These are phyloP conservation scores for Latrodectus geometricus DNA, from an alignment of 1,140 invertebrate species.

Conservation along the genomic window DNA sequence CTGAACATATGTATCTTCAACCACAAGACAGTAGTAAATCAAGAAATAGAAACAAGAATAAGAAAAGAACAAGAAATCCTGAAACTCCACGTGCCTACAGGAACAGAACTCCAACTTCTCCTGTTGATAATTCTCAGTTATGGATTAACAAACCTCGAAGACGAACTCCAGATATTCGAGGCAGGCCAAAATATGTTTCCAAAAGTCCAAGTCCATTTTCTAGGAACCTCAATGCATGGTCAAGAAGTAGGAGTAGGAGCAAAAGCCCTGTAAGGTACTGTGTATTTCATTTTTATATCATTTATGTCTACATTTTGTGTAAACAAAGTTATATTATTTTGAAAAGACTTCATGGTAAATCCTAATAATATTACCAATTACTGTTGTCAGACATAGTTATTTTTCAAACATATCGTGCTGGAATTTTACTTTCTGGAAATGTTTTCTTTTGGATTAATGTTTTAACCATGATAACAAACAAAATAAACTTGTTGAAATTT, in stretches of 20 bases:
- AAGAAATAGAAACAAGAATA: slow-evolving; percentile 34
- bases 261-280: slow-evolving; percentile 26
- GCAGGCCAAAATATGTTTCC: slow-evolving; percentile 40
- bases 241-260: slow-evolving; percentile 59
- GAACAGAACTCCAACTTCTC: slow-evolving; percentile 38
- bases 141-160: slow-evolving; percentile 31
- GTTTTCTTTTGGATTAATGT: no score
- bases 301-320: no score
- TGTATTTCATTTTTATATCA: neutral
- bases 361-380: no score
- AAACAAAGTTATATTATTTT: no score
- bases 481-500: no score
- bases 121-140: slow-evolving; percentile 39
- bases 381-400: no score
- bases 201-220: slow-evolving; percentile 50
- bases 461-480: no score
- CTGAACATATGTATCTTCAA: slow-evolving; percentile 8
- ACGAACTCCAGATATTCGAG: slow-evolving; percentile 38
- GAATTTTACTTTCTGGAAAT: no score
- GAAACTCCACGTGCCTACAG: slow-evolving; percentile 54
- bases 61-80: slow-evolving; percentile 53
- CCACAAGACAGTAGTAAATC: slow-evolving; percentile 30
- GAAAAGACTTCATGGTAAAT: no score
- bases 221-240: slow-evolving; percentile 54
- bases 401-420: no score